Base-by-base conservation (phyloP, 2,888 invertebrate genomes). In the Psylliodes chrysocephalus region DNA sequence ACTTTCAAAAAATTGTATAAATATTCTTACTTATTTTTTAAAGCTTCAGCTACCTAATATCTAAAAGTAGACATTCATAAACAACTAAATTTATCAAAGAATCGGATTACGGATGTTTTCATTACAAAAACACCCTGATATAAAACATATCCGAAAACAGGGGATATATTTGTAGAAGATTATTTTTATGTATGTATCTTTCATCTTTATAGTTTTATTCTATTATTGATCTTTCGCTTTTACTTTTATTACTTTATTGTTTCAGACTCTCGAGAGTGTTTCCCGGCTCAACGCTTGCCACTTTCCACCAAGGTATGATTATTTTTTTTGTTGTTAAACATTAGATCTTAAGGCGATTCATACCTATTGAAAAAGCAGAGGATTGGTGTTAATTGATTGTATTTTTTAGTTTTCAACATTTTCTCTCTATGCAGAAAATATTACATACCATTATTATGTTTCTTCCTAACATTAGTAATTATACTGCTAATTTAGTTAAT, bases 201-300 rank as follows among this genome's bases (percentile, higher is more conserved):
- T 57, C 49, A 57, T 57, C 59, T 59, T 19, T 59, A 59, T 28
- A 40, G 59, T 51, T 59, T 59, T 59, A 46, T 46, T 44, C 6
- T 60, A 40, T 51, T 42, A 46, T 47, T 46, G 47, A 38, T 61
- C 47, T 10, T 35, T 52, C 38, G 19, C 54, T 28, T 52, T 19
- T 30, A 30, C 15, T 55, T 46, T 49, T 55, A 55, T 51, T 59
- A 40, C 54, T 78, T 73, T 83, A 82, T 84, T 80, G 83, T 88
- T 86, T 68, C 88, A 91, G 91, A 87, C 88, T 91, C 85, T 89
- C 90, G 86, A 90, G 90, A 86, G 90, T 91, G 84, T 91, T 91
- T 85, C 89, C 90, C 83, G 89, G 89, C 85, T 88, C 89, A 84
- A 90, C 90, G 83, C 89, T 91, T 86, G 91, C 91, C 82, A 90